Percentiles rank a stretch among this genome's conserved stretches.
These are phyloP conservation scores for Heliconius cydno DNA, from an alignment of 2,888 invertebrate genomes.

Conservation along the genomic window DNA sequence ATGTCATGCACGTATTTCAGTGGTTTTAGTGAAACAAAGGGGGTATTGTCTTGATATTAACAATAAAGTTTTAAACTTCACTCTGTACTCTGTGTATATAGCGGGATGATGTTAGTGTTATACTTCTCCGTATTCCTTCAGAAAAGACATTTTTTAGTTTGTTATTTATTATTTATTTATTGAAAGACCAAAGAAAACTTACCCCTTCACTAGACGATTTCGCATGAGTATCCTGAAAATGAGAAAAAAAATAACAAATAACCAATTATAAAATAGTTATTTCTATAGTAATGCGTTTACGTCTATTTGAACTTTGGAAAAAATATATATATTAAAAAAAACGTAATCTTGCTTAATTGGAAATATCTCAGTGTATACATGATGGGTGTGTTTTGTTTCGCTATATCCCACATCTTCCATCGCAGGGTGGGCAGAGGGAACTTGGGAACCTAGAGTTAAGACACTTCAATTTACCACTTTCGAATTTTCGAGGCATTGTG, in stretches of 20 bases:
- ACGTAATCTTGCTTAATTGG: background rate
- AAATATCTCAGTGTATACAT: background rate
- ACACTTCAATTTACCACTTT: no score
- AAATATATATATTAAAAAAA: background rate
- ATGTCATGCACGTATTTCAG: background rate
- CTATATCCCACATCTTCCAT: no score
- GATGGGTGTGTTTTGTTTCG: background rate
- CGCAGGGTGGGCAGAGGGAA: no score
- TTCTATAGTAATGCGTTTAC: no score
- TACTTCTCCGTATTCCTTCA: background rate
- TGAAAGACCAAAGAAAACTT: background rate
- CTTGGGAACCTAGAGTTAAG: no score
- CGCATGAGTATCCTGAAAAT: background rate
- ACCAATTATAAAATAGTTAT: no score
- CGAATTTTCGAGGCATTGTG: no score
- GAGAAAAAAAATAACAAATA: background rate
- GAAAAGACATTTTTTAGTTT: background rate
- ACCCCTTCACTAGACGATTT: background rate
- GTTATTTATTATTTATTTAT: no score
- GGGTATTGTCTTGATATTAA: no score
- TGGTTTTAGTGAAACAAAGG: slow-evolving; percentile 1
- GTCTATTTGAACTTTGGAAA: no score
- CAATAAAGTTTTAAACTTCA: background rate
- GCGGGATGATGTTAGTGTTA: background rate
- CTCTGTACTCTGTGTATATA: background rate